Evolutionary conservation across 35 echinoderm and acorn worm species (phyloP), one percentile per base, ranked within the genome.

Genomic region (Amphiura filiformis): DNA sequence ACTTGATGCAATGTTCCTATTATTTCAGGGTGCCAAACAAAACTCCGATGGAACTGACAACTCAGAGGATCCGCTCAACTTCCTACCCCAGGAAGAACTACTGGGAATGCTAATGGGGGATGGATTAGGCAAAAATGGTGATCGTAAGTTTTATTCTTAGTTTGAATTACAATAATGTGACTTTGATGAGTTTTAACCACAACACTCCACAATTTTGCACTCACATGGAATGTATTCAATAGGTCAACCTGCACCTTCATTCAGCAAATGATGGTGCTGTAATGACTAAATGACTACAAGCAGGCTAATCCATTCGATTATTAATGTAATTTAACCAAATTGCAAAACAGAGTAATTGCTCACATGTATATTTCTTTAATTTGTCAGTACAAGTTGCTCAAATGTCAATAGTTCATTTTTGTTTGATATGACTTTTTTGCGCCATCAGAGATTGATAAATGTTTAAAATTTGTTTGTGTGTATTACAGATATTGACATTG

Each of bases 31-130:
- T 17, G 11, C 61, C 9, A 70, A 78, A 36, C 57, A 39, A 26
- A 77, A 83, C 13, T 82, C 76, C 31, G 89, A 90, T 15, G 80
- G 88, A 84, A 79, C 89, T 35, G 96, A 95, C 26, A 90, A 78
- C 36, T 82, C 89, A 44, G 96, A 99, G 47, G 96, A 99, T 37
- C 93, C 96, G 9, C 88, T 99, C 32, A 99, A 99, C 81, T 93
- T 99, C 61, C 77, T 99, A 81, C 93, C 96, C 36, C 96, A 92
- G 38, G 96, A 92, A 34, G 96, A 99, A 75, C 84, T 99, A 22
- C 85, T 99, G 0, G 90, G 93, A 12, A 99, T 99, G 82, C 65
- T 99, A 26, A 94, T 99, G 75, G 90, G 87, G 36, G 95, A 94
- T 47, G 90, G 81, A 64, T 82, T 99, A 2, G 93, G 81, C 15